Percentiles rank a stretch among this genome's conserved stretches.
Conservation (phyloP, 2,888 invertebrate species). For the Rotaria macrura region DNA sequence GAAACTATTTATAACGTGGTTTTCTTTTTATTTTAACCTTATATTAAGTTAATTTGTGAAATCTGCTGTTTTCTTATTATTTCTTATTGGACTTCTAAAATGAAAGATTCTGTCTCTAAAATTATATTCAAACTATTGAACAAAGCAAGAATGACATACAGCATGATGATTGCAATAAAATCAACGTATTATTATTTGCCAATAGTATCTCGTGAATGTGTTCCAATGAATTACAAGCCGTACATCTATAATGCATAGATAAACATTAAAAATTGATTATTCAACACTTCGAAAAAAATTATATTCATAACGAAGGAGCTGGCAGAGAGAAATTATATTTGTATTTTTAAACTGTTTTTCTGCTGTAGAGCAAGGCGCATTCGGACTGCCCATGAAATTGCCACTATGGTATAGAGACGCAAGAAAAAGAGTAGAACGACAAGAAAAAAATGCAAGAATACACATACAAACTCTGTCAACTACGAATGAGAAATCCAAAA, state of each 20-base stretch:
- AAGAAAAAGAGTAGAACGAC: neutral
- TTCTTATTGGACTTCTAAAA: neutral
- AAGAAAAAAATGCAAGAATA: neutral
- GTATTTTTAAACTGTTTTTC: neutral
- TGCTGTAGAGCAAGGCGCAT: neutral
- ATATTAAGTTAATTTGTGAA: neutral
- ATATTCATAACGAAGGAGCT: neutral
- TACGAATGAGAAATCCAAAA: neutral
- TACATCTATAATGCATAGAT: neutral
- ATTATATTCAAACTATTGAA: neutral
- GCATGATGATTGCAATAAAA: neutral
- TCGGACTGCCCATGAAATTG: neutral
- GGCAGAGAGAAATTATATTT: neutral
- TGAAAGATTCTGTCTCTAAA: neutral
- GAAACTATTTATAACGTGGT: neutral
- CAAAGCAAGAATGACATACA: neutral
- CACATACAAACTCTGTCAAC: neutral
- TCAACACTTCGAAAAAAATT: neutral
- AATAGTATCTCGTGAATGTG: too few relatives aligned
- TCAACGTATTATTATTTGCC: neutral
- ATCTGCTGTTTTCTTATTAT: neutral
- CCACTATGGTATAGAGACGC: neutral
- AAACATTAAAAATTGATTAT: too few relatives aligned
- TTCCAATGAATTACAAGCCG: neutral
- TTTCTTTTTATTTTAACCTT: neutral